phyloP scores from a whole-genome alignment of 2,888 invertebrate genomes.

The Drosophila parthenogenetica region DNA sequence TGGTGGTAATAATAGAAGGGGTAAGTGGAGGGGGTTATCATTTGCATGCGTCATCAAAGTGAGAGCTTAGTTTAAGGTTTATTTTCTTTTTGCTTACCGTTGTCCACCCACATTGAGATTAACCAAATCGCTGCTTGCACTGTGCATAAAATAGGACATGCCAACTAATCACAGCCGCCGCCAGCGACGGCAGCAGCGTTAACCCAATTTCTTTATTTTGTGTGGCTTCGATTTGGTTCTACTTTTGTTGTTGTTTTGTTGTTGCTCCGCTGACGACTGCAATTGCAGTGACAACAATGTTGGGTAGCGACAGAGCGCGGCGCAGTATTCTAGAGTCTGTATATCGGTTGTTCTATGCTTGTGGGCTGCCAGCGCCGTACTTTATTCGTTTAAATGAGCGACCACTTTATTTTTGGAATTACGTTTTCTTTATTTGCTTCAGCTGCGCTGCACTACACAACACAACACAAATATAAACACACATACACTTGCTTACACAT shows the following conservation, averaged over 20 bases:
- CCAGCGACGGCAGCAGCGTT: conserved; percentile 17
- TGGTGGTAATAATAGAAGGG: conserved; percentile 10
- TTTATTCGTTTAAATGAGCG: conserved; percentile 63
- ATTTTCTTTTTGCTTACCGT: conserved; percentile 87
- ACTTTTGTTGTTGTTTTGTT: conserved; percentile 21
- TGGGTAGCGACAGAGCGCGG: neutral
- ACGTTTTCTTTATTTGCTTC: conserved; percentile 50
- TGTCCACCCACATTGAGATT: conserved; percentile 98
- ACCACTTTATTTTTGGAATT: conserved; percentile 71
- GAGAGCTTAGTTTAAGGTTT: neutral
- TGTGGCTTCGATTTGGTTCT: conserved; percentile 48
- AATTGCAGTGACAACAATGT: conserved; percentile 41
- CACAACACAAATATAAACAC: conserved; percentile 18
- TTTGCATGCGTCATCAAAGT: conserved; percentile 72
- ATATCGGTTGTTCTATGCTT: conserved; percentile 25
- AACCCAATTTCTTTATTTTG: conserved; percentile 33
- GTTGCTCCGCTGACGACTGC: conserved; percentile 58
- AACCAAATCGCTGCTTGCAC: conserved; percentile 88
- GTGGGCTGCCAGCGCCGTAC: conserved; percentile 31
- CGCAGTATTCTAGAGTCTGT: neutral
- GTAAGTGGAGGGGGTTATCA: conserved; percentile 4
- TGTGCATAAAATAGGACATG: conserved; percentile 83
- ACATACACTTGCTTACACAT: conserved; percentile 27
- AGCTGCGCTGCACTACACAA: conserved; percentile 46
- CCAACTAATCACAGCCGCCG: conserved; percentile 40